Conservation (phyloP, 2,888 invertebrate genomes). For the Dexiosoma caninum region DNA sequence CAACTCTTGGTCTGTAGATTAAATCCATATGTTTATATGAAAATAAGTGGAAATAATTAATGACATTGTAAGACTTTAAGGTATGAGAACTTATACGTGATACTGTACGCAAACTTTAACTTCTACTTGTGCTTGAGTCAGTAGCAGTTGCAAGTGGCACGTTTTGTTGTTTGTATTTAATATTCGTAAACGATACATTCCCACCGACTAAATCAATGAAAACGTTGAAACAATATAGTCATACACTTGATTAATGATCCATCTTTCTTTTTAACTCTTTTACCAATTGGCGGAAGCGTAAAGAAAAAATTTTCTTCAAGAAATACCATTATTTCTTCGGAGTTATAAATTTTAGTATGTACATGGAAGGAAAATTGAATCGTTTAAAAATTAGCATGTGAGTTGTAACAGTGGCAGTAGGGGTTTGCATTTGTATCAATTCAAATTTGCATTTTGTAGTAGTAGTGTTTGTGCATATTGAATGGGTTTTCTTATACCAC, state of each 20-base stretch:
- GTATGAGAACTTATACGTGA: too few relatives aligned
- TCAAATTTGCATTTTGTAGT: too few relatives aligned
- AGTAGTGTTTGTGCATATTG: too few relatives aligned
- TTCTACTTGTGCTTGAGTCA: background rate
- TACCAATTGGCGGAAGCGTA: background rate
- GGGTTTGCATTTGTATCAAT: too few relatives aligned
- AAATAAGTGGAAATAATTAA: too few relatives aligned
- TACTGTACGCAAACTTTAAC: background rate
- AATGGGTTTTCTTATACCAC: too few relatives aligned
- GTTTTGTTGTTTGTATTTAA: conserved; percentile 1
- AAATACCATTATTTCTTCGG: background rate
- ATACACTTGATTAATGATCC: background rate
- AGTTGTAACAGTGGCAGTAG: too few relatives aligned
- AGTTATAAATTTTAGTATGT: background rate
- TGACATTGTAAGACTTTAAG: too few relatives aligned
- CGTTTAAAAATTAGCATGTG: too few relatives aligned
- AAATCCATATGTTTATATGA: too few relatives aligned
- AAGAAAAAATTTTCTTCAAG: background rate
- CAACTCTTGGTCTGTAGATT: too few relatives aligned
- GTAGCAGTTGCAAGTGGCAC: background rate
- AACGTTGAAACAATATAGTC: background rate
- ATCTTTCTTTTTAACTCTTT: background rate
- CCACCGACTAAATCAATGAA: conserved; percentile 3
- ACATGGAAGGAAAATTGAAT: background rate
- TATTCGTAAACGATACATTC: conserved; percentile 18